Evolutionary conservation across 2,797 vertebrate genomes (phyloP).

Genomic region (Propithecus perrieri): DNA sequence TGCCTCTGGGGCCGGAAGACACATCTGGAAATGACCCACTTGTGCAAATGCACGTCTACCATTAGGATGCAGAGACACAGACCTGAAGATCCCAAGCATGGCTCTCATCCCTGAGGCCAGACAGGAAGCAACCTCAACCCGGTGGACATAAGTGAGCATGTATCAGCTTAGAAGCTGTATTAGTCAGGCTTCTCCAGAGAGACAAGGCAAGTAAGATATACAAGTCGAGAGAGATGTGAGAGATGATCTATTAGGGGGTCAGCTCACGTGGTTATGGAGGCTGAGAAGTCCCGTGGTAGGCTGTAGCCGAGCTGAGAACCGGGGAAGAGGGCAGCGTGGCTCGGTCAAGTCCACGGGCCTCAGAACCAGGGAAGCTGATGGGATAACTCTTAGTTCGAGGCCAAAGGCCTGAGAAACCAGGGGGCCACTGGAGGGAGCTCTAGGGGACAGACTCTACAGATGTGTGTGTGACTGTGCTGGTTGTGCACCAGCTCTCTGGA

Average conservation of each 20-base stretch:
- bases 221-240: background rate
- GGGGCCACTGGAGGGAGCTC: background rate
- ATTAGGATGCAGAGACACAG: background rate
- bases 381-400: background rate
- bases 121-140: background rate
- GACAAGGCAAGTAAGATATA: background rate
- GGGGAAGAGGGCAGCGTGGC: background rate
- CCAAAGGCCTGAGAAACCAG: background rate
- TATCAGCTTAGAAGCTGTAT: background rate
- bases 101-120: background rate
- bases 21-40: background rate
- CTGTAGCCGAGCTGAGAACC: rapidly evolving
- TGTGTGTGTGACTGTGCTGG: background rate
- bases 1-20: background rate
- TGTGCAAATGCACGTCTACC: background rate
- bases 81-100: background rate
- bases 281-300: background rate
- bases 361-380: background rate
- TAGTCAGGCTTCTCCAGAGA: background rate
- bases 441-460: background rate
- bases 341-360: background rate
- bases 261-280: background rate
- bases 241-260: background rate
- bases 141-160: background rate
- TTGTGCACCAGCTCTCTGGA: background rate